phyloP scores from a whole-genome alignment of 1,140 invertebrate genomes.

The Saccostrea glomerata region DNA sequence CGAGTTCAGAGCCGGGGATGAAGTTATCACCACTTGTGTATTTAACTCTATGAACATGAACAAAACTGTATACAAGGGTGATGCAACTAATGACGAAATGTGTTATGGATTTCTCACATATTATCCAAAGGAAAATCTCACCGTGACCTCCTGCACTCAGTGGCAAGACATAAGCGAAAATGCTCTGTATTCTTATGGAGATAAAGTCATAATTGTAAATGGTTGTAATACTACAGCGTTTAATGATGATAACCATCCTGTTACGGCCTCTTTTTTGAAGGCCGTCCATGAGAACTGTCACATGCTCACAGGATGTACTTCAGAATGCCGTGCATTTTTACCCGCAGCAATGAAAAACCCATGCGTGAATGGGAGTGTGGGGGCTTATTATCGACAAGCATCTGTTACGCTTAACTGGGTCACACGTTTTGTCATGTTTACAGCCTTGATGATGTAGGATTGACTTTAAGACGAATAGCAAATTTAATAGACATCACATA shows the following conservation, averaged over 20 bases:
- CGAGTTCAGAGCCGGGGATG: constrained; percentile 61
- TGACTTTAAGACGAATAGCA: no score
- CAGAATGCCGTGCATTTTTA: constrained; percentile 53
- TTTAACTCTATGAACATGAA: constrained; percentile 55
- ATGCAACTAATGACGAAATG: constrained; percentile 67
- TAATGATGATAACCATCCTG: neutral
- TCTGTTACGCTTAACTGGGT: neutral
- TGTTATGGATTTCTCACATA: constrained; percentile 65
- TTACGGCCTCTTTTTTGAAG: neutral
- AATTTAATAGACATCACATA: no score
- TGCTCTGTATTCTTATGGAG: constrained; percentile 12
- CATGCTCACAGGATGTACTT: constrained; percentile 33
- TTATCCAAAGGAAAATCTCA: constrained; percentile 55
- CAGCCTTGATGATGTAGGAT: no score
- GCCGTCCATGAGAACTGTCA: constrained; percentile 38
- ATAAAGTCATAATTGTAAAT: neutral
- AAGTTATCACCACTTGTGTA: constrained; percentile 60
- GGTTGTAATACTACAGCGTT: constrained; percentile 42
- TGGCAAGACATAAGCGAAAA: constrained; percentile 45
- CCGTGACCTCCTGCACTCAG: constrained; percentile 28
- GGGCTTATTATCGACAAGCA: constrained; percentile 33
- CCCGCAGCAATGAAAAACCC: constrained; percentile 50
- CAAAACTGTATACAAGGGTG: constrained; percentile 53
- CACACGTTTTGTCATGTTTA: neutral
- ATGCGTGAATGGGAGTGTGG: constrained; percentile 60